Percentiles rank a stretch among this genome's conserved stretches.
These are phyloP conservation scores for Pongo abelii DNA, from an alignment of 2,113 vertebrate species.

Conservation along the genomic window DNA sequence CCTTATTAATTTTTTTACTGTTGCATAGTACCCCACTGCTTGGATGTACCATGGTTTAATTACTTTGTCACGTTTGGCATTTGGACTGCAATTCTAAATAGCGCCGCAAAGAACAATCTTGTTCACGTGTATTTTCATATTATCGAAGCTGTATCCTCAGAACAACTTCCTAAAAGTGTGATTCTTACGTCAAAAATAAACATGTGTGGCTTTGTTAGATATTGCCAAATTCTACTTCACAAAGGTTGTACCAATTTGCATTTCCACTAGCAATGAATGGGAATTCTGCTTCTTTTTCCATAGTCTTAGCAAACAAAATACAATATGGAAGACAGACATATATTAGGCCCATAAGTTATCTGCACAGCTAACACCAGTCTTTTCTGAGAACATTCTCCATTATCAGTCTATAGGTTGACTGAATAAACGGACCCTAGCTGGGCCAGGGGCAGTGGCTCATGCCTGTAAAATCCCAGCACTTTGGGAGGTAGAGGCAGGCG, in stretches of 20 bases:
- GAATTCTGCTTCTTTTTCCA: not conserved
- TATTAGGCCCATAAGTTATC: not conserved
- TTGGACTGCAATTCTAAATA: not conserved
- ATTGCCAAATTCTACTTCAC: not conserved
- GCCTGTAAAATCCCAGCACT: too few species aligned
- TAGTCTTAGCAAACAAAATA: not conserved
- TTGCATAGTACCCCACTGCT: not conserved
- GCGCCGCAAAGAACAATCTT: not conserved
- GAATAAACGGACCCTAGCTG: not conserved
- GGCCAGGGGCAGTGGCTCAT: not conserved
- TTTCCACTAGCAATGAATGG: not conserved
- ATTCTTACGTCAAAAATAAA: not conserved
- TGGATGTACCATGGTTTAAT: not conserved
- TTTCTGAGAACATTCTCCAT: not conserved
- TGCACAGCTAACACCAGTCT: not conserved
- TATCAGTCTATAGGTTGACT: not conserved
- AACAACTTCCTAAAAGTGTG: not conserved
- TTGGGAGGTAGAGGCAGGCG: too few species aligned
- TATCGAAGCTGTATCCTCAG: not conserved
- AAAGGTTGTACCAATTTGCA: not conserved
- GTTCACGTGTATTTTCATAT: not conserved
- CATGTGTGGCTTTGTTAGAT: not conserved
- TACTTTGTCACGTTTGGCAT: not conserved
- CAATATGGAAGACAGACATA: not conserved
- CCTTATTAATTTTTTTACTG: not conserved